Conservation (phyloP, 2,888 invertebrate genomes). For the Bombyx huttoni region DNA sequence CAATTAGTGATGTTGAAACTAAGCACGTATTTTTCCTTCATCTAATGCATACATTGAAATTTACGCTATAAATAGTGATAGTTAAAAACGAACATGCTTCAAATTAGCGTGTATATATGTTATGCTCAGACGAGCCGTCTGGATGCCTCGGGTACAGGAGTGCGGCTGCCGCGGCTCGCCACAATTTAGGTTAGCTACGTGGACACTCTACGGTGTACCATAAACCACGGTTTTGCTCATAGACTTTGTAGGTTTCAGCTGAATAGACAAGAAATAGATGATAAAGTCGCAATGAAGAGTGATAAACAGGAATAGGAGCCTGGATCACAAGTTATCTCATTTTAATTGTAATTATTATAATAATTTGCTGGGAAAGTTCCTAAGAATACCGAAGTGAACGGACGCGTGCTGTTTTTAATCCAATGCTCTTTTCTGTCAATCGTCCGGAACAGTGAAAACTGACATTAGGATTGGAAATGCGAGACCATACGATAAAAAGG, state of each 20-base stretch:
- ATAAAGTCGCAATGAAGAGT: constrained; percentile 12
- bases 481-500: constrained; percentile 13
- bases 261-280: constrained; percentile 8
- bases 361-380: constrained; percentile 15
- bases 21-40: constrained; percentile 33
- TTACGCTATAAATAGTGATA: constrained; percentile 6
- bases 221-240: constrained; percentile 27
- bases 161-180: background rate
- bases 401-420: background rate
- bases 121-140: background rate
- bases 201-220: constrained; percentile 33
- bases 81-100: background rate
- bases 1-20: constrained; percentile 35
- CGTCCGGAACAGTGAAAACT: background rate
- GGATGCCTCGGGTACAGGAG: background rate
- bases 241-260: constrained; percentile 7
- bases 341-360: constrained; percentile 7
- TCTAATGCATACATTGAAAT: constrained; percentile 32
- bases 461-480: constrained; percentile 11
- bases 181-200: constrained; percentile 29
- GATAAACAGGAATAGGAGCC: constrained; percentile 12
- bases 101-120: background rate
- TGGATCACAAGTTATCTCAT: constrained; percentile 7
- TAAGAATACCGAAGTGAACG: constrained; percentile 19
- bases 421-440: background rate